Percentiles rank a stretch among this genome's conserved stretches.
Conservation (phyloP, 2,113 vertebrate species). For the Formicarius rufipectus region DNA sequence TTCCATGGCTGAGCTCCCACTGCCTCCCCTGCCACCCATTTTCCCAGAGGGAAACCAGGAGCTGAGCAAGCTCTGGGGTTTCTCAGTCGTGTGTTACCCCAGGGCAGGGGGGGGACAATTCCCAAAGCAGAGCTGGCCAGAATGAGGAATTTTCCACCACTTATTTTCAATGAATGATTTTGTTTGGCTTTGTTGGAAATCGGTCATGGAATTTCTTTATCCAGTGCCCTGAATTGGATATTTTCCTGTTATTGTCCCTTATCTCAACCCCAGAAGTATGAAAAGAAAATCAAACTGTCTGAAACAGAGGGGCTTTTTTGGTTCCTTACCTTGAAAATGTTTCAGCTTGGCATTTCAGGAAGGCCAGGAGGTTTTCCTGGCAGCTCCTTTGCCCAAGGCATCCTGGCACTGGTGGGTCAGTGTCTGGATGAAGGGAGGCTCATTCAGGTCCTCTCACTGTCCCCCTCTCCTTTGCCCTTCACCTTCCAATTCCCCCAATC, state of each 20-base stretch:
- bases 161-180: slow-evolving; percentile 5
- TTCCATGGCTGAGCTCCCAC: not conserved
- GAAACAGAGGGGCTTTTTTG: not conserved
- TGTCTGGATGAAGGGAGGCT: not conserved
- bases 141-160: not conserved
- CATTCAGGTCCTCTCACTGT: not conserved
- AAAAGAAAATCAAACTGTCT: slow-evolving; percentile 20
- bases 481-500: not conserved
- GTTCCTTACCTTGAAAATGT: not conserved
- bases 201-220: slow-evolving; percentile 25
- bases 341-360: not conserved
- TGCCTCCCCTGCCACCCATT: not conserved
- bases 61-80: not conserved
- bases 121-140: not conserved
- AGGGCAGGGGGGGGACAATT: not conserved
- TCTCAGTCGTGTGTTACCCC: not conserved
- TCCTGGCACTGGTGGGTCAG: not conserved
- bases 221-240: not conserved
- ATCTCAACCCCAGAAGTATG: slow-evolving; percentile 6
- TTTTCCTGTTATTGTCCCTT: slow-evolving; percentile 49
- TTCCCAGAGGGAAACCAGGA: not conserved
- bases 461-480: not conserved
- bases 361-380: not conserved
- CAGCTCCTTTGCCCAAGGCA: not conserved
- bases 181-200: slow-evolving; percentile 20